Evolutionary conservation across 1,140 invertebrate species (phyloP).

Genomic region (Euborellia annulipes): DNA sequence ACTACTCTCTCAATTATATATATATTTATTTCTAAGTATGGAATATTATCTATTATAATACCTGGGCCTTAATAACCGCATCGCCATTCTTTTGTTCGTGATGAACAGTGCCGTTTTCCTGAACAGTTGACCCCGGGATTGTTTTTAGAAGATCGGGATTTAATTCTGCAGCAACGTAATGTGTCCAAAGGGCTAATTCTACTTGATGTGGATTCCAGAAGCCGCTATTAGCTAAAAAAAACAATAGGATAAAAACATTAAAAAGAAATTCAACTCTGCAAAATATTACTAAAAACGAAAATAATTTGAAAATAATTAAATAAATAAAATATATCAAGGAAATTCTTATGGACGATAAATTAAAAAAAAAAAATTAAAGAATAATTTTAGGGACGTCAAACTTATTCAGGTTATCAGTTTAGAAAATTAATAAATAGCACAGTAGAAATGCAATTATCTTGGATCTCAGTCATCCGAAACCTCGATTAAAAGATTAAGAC

Average conservation of each 20-base stretch:
- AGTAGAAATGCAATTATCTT: too few species aligned
- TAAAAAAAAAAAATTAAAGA: neutral
- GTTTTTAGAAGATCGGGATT: slow-evolving; percentile 66
- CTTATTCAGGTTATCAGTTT: too few species aligned
- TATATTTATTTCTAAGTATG: too few species aligned
- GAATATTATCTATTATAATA: too few species aligned
- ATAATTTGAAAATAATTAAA: slow-evolving; percentile 1
- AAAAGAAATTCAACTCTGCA: neutral
- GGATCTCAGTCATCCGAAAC: too few species aligned
- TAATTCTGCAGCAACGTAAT: slow-evolving; percentile 67
- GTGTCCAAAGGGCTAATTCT: slow-evolving; percentile 79
- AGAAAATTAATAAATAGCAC: too few species aligned
- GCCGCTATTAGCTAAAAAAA: slow-evolving; percentile 26
- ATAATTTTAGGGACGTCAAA: too few species aligned
- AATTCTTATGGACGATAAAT: neutral
- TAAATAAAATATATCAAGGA: neutral
- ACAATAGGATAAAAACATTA: neutral
- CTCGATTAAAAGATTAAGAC: too few species aligned
- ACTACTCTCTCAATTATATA: too few species aligned
- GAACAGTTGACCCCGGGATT: slow-evolving; percentile 35
- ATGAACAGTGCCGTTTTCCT: slow-evolving; percentile 17
- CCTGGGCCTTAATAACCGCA: slow-evolving; percentile 9
- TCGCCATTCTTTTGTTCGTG: slow-evolving; percentile 13
- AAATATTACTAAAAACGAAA: neutral
- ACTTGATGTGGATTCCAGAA: slow-evolving; percentile 72